These are phyloP conservation scores for Bathynomus jamesi DNA, from an alignment of 1,140 invertebrate species.

Conservation along the genomic window DNA sequence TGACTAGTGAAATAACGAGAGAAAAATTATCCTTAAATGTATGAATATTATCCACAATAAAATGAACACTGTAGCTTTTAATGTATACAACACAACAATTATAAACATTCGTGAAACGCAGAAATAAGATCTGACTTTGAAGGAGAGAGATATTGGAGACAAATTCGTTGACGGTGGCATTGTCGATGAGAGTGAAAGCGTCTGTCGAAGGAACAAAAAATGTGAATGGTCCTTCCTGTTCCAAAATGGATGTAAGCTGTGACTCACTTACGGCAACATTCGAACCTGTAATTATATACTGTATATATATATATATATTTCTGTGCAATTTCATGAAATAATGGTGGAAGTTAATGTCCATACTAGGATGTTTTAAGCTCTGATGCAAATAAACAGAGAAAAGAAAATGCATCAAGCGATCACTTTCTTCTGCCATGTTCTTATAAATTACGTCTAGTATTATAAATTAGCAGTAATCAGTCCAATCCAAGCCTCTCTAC, in stretches of 20 bases:
- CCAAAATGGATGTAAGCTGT: not conserved
- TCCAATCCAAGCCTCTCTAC: no score
- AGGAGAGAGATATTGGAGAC: constrained; percentile 16
- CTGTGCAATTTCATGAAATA: no score
- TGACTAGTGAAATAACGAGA: not conserved
- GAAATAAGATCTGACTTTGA: constrained; percentile 15
- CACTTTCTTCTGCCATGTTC: no score
- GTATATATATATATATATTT: no score
- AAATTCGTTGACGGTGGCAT: constrained; percentile 7
- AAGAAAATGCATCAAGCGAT: no score
- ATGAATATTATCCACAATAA: not conserved
- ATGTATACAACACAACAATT: not conserved
- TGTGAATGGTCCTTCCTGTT: constrained; percentile 4
- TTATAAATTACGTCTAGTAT: no score
- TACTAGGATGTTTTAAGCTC: no score
- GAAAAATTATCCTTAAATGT: not conserved
- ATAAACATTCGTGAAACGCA: not conserved
- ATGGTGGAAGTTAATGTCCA: no score
- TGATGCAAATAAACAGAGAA: no score
- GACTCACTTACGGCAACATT: constrained; percentile 6
- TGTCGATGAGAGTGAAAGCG: constrained; percentile 13
- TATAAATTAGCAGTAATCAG: no score
- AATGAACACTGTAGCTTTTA: not conserved
- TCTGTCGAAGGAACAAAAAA: constrained; percentile 6
- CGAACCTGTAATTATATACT: no score